Conservation (phyloP, 2,797 vertebrate species). For the Lithobates pipiens region DNA sequence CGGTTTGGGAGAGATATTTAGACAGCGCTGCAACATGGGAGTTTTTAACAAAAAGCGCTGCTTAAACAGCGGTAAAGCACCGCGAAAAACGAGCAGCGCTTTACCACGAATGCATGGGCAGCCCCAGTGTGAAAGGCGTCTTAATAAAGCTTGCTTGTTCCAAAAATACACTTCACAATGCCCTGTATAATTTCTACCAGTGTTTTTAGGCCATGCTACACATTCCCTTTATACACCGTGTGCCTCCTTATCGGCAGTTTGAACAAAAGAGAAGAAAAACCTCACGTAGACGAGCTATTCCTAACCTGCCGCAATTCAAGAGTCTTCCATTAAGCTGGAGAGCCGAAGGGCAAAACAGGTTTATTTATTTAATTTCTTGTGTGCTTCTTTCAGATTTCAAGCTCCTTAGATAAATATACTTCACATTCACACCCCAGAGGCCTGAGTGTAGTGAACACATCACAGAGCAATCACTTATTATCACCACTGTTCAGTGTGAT, state of each 20-base stretch:
- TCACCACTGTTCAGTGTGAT: slow-evolving; percentile 57
- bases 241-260: not conserved
- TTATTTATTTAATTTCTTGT: slow-evolving; percentile 7
- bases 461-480: slow-evolving; percentile 60
- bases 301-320: not conserved
- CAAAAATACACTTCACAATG: not conserved
- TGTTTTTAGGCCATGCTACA: not conserved
- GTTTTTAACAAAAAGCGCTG: too few relatives aligned
- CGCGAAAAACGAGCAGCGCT: too few relatives aligned
- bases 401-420: slow-evolving; percentile 59
- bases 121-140: too few relatives aligned
- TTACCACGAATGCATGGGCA: too few relatives aligned
- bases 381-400: slow-evolving; percentile 10
- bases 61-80: too few relatives aligned
- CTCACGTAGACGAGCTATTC: not conserved
- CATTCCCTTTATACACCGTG: not conserved
- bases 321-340: slow-evolving; percentile 58
- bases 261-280: not conserved
- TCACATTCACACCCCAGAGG: slow-evolving; percentile 60
- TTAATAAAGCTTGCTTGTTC: not conserved
- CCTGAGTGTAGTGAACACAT: slow-evolving; percentile 57
- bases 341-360: slow-evolving; percentile 70
- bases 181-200: not conserved
- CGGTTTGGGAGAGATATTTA: too few relatives aligned
- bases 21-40: too few relatives aligned